Conservation (phyloP, 2,797 vertebrate genomes). For the Darevskia mixta region DNA sequence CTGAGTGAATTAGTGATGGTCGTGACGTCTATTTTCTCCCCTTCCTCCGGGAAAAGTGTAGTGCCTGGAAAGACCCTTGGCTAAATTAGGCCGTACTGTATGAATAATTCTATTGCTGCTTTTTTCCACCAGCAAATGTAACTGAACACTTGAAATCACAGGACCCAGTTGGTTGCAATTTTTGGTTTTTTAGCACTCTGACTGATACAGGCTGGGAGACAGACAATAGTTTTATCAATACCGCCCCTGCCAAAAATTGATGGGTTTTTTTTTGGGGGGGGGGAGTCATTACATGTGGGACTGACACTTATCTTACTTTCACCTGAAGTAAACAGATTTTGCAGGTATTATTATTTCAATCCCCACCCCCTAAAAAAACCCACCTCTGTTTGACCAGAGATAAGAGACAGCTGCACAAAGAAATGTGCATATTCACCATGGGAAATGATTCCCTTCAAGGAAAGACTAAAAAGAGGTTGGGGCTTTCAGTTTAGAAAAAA, state of each 20-base stretch:
- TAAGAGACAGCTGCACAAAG: not conserved
- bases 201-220: not conserved
- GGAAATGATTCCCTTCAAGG: not conserved
- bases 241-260: not conserved
- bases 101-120: conserved; percentile 20
- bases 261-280: not conserved
- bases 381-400: not conserved
- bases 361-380: not conserved
- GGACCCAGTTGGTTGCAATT: not conserved
- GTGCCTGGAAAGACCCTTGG: conserved; percentile 9
- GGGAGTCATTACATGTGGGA: not conserved
- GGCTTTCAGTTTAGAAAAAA: not conserved
- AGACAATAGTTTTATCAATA: not conserved
- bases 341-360: not conserved
- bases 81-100: conserved; percentile 1
- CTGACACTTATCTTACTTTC: not conserved
- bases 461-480: not conserved
- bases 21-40: not conserved
- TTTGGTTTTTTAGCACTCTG: not conserved
- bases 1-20: not conserved
- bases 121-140: conserved; percentile 10
- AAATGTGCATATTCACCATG: not conserved
- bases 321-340: not conserved
- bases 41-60: not conserved
- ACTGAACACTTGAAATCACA: not conserved